Percentiles rank a stretch among this genome's conserved stretches.
Evolutionary conservation across 92 coral and sea anemone species (phyloP).

Genomic region (Epizoanthus scotinus): DNA sequence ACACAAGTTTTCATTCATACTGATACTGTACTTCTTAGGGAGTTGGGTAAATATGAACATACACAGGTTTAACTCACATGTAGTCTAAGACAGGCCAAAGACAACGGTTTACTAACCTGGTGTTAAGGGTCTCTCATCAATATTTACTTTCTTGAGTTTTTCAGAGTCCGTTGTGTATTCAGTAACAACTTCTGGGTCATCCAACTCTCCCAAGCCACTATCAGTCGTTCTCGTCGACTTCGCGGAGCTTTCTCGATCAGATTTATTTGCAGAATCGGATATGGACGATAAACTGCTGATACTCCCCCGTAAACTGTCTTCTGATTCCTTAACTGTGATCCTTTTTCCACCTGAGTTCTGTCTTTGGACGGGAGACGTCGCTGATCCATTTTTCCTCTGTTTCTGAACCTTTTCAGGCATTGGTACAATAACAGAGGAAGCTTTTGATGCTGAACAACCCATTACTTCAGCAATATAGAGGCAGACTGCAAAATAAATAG

Average conservation of each 20-base stretch:
- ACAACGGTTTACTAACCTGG: conserved; percentile 73
- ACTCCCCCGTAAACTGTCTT: conserved; percentile 85
- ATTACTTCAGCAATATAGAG: conserved; percentile 22
- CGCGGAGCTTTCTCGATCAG: conserved; percentile 91
- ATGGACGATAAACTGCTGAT: conserved; percentile 62
- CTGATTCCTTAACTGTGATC: conserved; percentile 52
- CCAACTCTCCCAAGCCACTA: conserved; percentile 91
- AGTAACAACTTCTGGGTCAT: conserved; percentile 72
- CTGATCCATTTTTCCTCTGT: neutral
- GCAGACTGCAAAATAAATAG: neutral
- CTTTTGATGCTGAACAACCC: conserved; percentile 86
- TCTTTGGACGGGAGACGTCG: conserved; percentile 9
- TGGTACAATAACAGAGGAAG: conserved; percentile 63
- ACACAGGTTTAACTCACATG: neutral
- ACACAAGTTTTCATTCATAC: neutral
- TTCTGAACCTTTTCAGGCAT: conserved; percentile 52
- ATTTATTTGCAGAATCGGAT: conserved; percentile 56
- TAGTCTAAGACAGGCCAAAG: neutral
- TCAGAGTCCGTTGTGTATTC: conserved; percentile 65
- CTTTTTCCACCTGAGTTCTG: conserved; percentile 28
- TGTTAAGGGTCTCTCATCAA: conserved; percentile 78
- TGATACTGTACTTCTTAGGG: no score
- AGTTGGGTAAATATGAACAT: no score
- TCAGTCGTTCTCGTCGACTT: conserved; percentile 94
- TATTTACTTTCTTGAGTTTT: conserved; percentile 47